A percentile compares a stretch with the other conserved stretches of the same genome.
Conservation (phyloP, 2,113 vertebrate species). For the Hipposideros armiger region DNA sequence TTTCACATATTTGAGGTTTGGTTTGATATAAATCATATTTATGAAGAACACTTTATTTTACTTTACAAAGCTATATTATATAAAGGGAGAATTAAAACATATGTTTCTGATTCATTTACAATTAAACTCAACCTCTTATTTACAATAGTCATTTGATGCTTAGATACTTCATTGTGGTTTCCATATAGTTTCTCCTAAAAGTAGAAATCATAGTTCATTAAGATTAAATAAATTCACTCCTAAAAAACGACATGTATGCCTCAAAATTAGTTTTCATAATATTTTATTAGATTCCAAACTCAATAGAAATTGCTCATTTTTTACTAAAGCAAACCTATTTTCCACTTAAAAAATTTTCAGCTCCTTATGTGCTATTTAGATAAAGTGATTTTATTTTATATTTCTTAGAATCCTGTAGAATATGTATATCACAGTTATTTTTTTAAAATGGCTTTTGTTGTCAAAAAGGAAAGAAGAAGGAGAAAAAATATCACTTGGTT, state of each 20-base stretch:
- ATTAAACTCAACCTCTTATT: constrained; percentile 62
- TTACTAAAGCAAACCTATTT: constrained; percentile 39
- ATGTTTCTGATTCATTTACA: constrained; percentile 50
- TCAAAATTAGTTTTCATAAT: constrained; percentile 48
- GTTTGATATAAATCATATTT: constrained; percentile 49
- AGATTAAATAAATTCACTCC: constrained; percentile 44
- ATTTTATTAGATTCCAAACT: constrained; percentile 65
- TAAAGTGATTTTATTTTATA: constrained; percentile 53
- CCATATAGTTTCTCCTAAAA: constrained; percentile 37
- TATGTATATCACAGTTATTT: constrained; percentile 57
- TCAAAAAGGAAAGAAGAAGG: constrained; percentile 57
- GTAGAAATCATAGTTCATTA: constrained; percentile 57
- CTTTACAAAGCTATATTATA: constrained; percentile 46
- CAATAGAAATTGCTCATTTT: constrained; percentile 37
- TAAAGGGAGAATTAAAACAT: constrained; percentile 54
- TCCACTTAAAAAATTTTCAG: constrained; percentile 33
- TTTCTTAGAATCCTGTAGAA: constrained; percentile 65
- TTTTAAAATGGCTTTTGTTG: constrained; percentile 66
- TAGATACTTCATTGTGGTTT: constrained; percentile 37
- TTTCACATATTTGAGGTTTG: constrained; percentile 67
- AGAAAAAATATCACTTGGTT: constrained; percentile 25
- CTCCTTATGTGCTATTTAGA: constrained; percentile 22
- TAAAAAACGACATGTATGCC: background rate
- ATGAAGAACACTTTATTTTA: constrained; percentile 48
- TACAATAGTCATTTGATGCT: constrained; percentile 51